A percentile compares a stretch with the other conserved stretches of the same genome.
Evolutionary conservation across 2,113 vertebrate species (phyloP).

Genomic region (Cervus canadensis): DNA sequence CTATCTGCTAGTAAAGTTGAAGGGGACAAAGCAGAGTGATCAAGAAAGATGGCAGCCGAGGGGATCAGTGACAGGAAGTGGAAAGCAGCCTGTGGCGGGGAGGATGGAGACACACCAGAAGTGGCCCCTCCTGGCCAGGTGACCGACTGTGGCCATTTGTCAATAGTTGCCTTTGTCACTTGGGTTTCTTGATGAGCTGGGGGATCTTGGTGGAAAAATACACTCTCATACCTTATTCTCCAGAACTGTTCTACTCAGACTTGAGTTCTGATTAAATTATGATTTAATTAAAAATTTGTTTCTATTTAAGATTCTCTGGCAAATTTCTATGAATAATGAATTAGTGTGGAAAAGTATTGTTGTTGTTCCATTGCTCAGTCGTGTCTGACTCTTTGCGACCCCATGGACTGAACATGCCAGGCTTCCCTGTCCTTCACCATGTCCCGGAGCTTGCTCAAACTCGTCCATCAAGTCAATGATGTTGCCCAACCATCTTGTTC

Average conservation of each 20-base stretch:
- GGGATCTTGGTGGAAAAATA: not conserved
- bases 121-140: not conserved
- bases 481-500: no score
- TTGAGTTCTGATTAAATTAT: not conserved
- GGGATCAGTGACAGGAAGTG: accelerated
- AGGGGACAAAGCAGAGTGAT: not conserved
- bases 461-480: no score
- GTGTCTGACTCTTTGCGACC: no score
- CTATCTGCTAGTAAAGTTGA: not conserved
- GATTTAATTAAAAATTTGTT: no score
- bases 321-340: not conserved
- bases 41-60: no score
- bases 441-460: no score
- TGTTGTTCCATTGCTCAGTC: no score
- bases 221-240: not conserved
- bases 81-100: not conserved
- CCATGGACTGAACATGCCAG: no score
- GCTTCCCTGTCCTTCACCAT: no score
- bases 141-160: not conserved
- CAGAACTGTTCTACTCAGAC: not conserved
- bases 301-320: not conserved
- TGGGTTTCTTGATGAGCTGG: not conserved
- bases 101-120: accelerated
- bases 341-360: not conserved
- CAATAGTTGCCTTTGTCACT: not conserved